These are phyloP conservation scores for Galleria mellonella DNA, from an alignment of 1,140 invertebrate species.

Conservation along the genomic window DNA sequence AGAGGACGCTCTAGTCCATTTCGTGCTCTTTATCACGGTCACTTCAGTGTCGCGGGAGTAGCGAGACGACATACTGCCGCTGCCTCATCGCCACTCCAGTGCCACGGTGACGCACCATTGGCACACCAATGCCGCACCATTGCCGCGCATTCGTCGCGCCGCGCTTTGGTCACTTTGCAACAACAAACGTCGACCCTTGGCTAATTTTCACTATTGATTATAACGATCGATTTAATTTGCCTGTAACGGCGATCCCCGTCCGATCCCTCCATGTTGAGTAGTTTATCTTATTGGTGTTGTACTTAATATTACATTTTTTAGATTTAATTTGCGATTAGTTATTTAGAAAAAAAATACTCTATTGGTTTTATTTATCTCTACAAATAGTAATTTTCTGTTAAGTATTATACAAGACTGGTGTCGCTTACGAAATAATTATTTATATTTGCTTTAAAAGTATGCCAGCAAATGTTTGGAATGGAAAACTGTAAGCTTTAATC, in stretches of 20 bases:
- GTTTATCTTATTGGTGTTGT: slow-evolving; percentile 44
- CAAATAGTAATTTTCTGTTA: slow-evolving; percentile 11
- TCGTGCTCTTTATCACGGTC: neutral
- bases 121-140: no score
- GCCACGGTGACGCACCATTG: no score
- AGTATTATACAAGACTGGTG: slow-evolving; percentile 20
- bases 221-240: neutral
- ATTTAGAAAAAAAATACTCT: slow-evolving; percentile 18
- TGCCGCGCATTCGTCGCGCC: no score
- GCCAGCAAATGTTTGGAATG: slow-evolving; percentile 20
- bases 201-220: no score
- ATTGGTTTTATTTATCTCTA: slow-evolving; percentile 24
- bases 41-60: no score
- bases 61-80: no score
- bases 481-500: slow-evolving; percentile 52
- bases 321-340: slow-evolving; percentile 25
- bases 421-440: slow-evolving; percentile 10
- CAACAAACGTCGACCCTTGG: no score
- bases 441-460: slow-evolving; percentile 20
- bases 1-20: neutral
- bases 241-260: slow-evolving; percentile 25
- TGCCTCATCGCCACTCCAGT: no score
- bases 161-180: no score
- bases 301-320: slow-evolving; percentile 30
- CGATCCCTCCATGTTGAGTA: slow-evolving; percentile 38